A percentile compares a stretch with the other conserved stretches of the same genome.
Conservation (phyloP, 2,113 vertebrate species). For the Telmatochromis brichardi region DNA sequence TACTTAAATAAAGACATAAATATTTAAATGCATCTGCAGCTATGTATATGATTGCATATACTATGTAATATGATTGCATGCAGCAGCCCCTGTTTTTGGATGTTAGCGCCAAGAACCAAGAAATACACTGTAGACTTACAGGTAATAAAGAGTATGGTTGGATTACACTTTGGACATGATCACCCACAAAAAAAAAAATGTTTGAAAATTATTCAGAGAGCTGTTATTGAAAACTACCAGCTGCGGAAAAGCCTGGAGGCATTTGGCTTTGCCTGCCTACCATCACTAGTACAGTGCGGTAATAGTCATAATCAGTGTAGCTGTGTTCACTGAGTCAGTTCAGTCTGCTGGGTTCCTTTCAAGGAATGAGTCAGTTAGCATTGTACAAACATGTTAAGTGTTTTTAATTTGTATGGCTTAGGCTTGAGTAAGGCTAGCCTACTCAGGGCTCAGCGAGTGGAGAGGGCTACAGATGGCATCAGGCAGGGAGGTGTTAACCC, state of each 20-base stretch:
- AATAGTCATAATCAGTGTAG: neutral
- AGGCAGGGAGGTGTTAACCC: slow-evolving; percentile 45
- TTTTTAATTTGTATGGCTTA: slow-evolving; percentile 24
- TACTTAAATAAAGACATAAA: neutral
- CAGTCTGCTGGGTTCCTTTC: slow-evolving; percentile 19
- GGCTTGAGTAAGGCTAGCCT: neutral
- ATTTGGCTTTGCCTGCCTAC: neutral
- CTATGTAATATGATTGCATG: neutral
- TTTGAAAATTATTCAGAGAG: neutral
- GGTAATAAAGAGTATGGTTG: neutral
- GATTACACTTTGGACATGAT: neutral
- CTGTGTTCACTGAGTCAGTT: slow-evolving; percentile 24
- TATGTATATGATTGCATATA: neutral
- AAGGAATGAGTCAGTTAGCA: slow-evolving; percentile 32
- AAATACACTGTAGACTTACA: neutral
- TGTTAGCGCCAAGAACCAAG: neutral
- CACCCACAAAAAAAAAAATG: neutral
- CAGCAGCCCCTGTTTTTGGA: neutral
- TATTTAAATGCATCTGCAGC: neutral
- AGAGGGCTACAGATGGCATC: slow-evolving; percentile 42
- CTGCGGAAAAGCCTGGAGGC: neutral
- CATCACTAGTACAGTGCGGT: neutral
- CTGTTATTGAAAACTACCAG: neutral
- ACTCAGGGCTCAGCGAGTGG: neutral
- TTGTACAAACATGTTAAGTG: slow-evolving; percentile 14